A percentile compares a stretch with the other conserved stretches of the same genome.
These are phyloP conservation scores for Smittia sp. DNA, from an alignment of 2,888 invertebrate species.

Conservation along the genomic window DNA sequence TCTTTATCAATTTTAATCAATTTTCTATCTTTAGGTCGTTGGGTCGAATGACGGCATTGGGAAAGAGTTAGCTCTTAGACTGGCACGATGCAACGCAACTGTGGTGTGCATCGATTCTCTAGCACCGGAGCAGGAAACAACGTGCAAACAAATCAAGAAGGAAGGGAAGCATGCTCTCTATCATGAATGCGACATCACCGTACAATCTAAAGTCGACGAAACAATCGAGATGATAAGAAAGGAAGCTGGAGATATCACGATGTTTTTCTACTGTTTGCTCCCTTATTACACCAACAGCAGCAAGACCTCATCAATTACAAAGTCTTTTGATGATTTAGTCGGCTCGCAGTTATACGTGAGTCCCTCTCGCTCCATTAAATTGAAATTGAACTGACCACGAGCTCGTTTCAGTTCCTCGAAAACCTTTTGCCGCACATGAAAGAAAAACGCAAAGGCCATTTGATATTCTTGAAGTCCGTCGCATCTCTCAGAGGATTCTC, in stretches of 20 bases:
- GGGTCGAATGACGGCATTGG: constrained; percentile 56
- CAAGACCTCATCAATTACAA: constrained; percentile 56
- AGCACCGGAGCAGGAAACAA: constrained; percentile 55
- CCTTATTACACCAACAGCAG: constrained; percentile 60
- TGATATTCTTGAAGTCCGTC: constrained; percentile 62
- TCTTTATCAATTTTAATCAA: too few relatives aligned
- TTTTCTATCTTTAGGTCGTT: constrained; percentile 53
- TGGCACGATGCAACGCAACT: constrained; percentile 58
- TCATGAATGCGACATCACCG: constrained; percentile 60
- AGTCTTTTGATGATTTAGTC: constrained; percentile 59
- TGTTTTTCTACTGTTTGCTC: constrained; percentile 63
- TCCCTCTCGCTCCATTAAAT: too few relatives aligned
- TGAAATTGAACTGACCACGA: too few relatives aligned
- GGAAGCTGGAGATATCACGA: constrained; percentile 60
- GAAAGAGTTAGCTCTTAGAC: constrained; percentile 60
- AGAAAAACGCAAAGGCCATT: constrained; percentile 59
- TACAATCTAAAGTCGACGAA: constrained; percentile 55
- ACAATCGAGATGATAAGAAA: constrained; percentile 55
- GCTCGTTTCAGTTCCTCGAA: constrained; percentile 58
- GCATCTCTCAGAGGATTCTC: constrained; percentile 61
- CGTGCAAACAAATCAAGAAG: constrained; percentile 55
- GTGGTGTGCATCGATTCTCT: constrained; percentile 68
- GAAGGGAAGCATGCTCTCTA: constrained; percentile 55
- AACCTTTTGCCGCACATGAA: constrained; percentile 63
- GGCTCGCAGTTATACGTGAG: constrained; percentile 64